Percentiles rank a stretch among this genome's conserved stretches.
Evolutionary conservation across 2,888 invertebrate genomes (phyloP).

Genomic region (Tiphia femorata): DNA sequence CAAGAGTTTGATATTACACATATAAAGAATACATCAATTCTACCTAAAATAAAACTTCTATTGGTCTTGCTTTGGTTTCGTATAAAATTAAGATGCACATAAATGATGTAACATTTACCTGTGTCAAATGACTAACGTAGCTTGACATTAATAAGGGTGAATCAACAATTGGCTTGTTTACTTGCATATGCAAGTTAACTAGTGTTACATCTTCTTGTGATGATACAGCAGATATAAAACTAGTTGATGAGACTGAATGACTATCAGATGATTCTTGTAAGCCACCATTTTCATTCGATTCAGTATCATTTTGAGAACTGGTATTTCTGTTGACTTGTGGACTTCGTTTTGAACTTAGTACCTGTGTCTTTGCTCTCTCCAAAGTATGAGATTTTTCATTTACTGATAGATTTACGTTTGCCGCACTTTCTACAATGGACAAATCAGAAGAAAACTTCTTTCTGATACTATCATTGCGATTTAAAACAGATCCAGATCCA

Average conservation of each 20-base stretch:
- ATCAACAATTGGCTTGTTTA: conserved; percentile 91
- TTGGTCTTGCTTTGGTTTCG: no score
- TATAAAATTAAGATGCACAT: no score
- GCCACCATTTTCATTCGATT: conserved; percentile 55
- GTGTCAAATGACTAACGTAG: conserved; percentile 92
- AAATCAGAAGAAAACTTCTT: conserved; percentile 74
- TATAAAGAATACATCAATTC: background rate
- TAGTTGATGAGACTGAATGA: conserved; percentile 85
- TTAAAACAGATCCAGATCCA: conserved; percentile 71
- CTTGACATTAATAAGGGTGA: conserved; percentile 96
- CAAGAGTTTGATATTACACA: no score
- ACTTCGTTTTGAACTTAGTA: conserved; percentile 46
- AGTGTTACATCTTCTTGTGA: conserved; percentile 93
- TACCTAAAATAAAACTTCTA: background rate
- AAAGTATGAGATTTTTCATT: conserved; percentile 64
- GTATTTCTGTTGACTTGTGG: conserved; percentile 49
- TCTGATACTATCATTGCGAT: conserved; percentile 67
- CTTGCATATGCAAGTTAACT: conserved; percentile 94
- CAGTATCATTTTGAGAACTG: conserved; percentile 42
- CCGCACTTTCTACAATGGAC: conserved; percentile 70
- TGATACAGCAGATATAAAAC: conserved; percentile 91
- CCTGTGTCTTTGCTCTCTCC: conserved; percentile 58
- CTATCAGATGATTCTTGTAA: conserved; percentile 78
- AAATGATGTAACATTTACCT: conserved; percentile 70
- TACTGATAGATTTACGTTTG: conserved; percentile 47